These are phyloP conservation scores for Himalopsyche kuldschensis DNA, from an alignment of 2,888 invertebrate species.

Conservation along the genomic window DNA sequence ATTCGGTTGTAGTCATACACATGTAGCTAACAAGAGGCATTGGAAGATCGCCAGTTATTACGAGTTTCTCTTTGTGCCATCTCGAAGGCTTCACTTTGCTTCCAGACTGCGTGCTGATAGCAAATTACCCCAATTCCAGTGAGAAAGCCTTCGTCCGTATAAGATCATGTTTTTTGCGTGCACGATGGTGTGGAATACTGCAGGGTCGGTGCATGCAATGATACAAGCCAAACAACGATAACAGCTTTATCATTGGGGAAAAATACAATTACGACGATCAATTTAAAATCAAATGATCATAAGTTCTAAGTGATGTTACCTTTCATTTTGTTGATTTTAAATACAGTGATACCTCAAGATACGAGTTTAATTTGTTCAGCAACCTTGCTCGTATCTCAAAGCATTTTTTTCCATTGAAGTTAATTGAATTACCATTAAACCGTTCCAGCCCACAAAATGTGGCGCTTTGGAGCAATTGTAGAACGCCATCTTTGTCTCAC, in stretches of 20 bases:
- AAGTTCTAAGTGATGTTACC: too few relatives aligned
- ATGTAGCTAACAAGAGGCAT: background rate
- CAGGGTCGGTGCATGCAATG: background rate
- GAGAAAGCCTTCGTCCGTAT: slow-evolving; percentile 23
- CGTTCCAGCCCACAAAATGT: too few relatives aligned
- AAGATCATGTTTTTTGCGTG: slow-evolving; percentile 23
- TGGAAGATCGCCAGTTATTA: background rate
- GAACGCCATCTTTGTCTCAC: too few relatives aligned
- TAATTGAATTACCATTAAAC: too few relatives aligned
- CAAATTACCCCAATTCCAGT: slow-evolving; percentile 28
- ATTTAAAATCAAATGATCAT: too few relatives aligned
- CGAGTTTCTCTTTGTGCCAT: background rate
- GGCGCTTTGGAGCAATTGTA: too few relatives aligned
- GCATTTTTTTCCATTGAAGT: too few relatives aligned
- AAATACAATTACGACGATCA: too few relatives aligned
- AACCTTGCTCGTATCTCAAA: too few relatives aligned
- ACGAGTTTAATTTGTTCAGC: too few relatives aligned
- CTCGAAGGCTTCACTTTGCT: slow-evolving; percentile 8
- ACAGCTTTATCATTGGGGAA: background rate
- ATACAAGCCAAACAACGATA: background rate
- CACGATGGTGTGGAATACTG: background rate
- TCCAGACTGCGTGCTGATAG: slow-evolving; percentile 16
- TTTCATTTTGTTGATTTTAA: too few relatives aligned
- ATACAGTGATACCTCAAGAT: too few relatives aligned
- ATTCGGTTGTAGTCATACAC: background rate